A percentile compares a stretch with the other conserved stretches of the same genome.
phyloP scores from a whole-genome alignment of 2,888 invertebrate genomes.

The Tortricodes alternella region DNA sequence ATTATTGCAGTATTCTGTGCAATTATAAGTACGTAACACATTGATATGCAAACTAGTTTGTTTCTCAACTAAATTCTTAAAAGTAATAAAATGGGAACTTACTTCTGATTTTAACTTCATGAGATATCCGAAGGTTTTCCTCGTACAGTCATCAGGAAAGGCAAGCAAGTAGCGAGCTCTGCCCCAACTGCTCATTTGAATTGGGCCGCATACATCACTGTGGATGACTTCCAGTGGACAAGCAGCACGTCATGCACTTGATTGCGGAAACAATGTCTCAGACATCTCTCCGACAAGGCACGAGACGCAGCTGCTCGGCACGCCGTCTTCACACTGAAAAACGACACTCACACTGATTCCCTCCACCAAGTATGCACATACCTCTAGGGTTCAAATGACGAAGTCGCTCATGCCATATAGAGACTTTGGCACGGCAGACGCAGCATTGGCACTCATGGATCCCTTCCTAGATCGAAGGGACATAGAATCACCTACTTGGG shows the following conservation, averaged over 20 bases:
- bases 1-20: neutral
- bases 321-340: neutral
- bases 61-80: conserved; percentile 14
- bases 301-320: neutral
- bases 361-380: neutral
- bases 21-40: neutral
- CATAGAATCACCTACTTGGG: neutral
- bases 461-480: neutral
- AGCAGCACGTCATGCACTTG: neutral
- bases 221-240: neutral
- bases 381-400: neutral
- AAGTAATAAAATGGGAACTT: conserved; percentile 8
- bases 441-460: neutral
- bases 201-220: neutral
- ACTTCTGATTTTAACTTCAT: conserved; percentile 23
- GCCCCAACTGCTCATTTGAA: neutral
- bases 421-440: neutral
- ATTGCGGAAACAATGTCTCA: neutral
- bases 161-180: conserved; percentile 16
- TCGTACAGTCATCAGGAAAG: conserved; percentile 16
- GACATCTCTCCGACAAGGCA: neutral
- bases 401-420: neutral
- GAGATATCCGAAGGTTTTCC: conserved; percentile 13
- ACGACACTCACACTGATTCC: neutral
- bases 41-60: conserved; percentile 9